Conservation (phyloP, 2,113 vertebrate genomes). For the Oryzias melastigma region DNA sequence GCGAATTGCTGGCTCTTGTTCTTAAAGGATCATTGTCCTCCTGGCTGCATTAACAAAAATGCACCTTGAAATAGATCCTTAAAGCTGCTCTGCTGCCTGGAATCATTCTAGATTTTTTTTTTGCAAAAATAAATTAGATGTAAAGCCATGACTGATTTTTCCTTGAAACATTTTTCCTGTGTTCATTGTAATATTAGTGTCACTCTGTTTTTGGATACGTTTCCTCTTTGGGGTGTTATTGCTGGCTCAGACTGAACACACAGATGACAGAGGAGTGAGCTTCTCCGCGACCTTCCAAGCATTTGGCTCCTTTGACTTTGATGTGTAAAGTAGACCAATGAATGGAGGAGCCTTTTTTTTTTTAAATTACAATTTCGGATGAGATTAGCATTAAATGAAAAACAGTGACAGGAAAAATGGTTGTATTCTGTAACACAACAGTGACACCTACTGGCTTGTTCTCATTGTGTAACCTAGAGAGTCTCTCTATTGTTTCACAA, state of each 20-base stretch:
- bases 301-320: conserved; percentile 59
- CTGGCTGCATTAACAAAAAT: background rate
- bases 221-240: conserved; percentile 27
- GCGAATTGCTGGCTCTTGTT: conserved; percentile 3
- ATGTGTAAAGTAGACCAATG: conserved; percentile 60
- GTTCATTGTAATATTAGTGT: too few species aligned
- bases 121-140: conserved; percentile 13
- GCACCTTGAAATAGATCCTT: conserved; percentile 8
- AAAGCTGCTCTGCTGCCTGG: background rate
- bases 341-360: conserved; percentile 44
- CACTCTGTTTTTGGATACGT: conserved; percentile 3
- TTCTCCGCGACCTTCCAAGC: conserved; percentile 54
- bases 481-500: too few species aligned
- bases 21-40: conserved; percentile 6
- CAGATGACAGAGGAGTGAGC: conserved; percentile 34
- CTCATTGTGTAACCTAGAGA: background rate
- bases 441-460: conserved; percentile 63
- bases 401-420: conserved; percentile 17
- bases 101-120: background rate
- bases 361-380: conserved; percentile 55
- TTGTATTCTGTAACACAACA: conserved; percentile 38
- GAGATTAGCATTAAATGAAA: conserved; percentile 46
- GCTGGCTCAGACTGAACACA: conserved; percentile 17
- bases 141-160: background rate
- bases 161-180: background rate